phyloP scores from a whole-genome alignment of 1,140 invertebrate genomes.

The Drosophila repleta region DNA sequence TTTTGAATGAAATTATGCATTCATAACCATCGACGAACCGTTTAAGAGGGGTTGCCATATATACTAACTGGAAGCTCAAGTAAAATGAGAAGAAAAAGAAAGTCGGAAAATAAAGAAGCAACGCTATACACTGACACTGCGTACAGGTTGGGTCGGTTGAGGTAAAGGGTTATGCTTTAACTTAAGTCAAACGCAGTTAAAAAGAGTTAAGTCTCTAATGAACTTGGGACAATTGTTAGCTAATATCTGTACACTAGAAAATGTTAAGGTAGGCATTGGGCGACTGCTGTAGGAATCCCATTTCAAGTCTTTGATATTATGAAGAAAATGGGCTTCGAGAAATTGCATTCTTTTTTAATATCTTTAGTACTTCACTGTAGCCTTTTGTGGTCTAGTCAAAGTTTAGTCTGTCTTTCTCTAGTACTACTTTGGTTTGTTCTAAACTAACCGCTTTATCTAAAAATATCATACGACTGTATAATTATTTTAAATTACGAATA shows the following conservation, averaged over 20 bases:
- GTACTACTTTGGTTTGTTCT: too few species aligned
- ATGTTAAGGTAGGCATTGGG: background rate
- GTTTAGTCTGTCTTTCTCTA: too few species aligned
- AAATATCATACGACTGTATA: too few species aligned
- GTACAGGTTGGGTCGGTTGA: constrained; percentile 24
- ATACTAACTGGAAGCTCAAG: constrained; percentile 9
- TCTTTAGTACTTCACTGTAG: too few species aligned
- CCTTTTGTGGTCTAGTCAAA: too few species aligned
- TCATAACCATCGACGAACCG: constrained; percentile 61
- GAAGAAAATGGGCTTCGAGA: too few species aligned
- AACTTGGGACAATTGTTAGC: constrained; percentile 16
- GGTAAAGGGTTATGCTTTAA: background rate
- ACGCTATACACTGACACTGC: background rate
- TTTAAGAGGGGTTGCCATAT: constrained; percentile 38
- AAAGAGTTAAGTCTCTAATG: constrained; percentile 37
- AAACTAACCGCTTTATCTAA: too few species aligned
- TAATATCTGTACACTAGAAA: background rate
- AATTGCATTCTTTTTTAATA: too few species aligned
- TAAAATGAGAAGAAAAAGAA: background rate
- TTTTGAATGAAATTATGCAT: constrained; percentile 73
- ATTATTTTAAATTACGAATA: too few species aligned
- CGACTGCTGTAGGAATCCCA: background rate
- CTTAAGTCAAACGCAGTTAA: constrained; percentile 35
- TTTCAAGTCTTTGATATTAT: background rate
- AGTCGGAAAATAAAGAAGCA: constrained; percentile 13